Base-by-base conservation (phyloP, 2,113 vertebrate species). In the Podarcis muralis region DNA sequence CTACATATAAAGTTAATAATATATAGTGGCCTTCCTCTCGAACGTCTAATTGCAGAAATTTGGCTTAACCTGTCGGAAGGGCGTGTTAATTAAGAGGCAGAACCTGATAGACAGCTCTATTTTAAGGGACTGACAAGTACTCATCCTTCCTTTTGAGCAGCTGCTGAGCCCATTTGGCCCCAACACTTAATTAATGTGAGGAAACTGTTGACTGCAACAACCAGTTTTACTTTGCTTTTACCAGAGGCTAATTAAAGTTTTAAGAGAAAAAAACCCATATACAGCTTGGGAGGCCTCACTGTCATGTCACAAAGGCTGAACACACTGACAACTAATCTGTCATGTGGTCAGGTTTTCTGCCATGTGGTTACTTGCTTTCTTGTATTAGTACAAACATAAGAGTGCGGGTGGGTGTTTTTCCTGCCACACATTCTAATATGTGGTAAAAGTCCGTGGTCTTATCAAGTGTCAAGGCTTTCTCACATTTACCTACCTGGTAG, bases 31-130 rank as follows among this genome's bases (percentile, higher is more conserved):
- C 95, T 94, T 96, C 93, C 95, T 93, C 91, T 93, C 95, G 95
- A 96, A 97, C 96, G 94, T 92, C 93, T 95, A 96, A 89, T 96
- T 95, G 94, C 94, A 95, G 86, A 92, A 92, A 96, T 94, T 93
- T 90, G 93, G 93, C 92, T 93, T 92, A 91, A 93, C 90, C 87
- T 79, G 76, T 93, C 90, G 82, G 76, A 74, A 84, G 93, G 81
- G 93, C 91, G 95, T 94, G 95, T 95, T 92, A 81, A 82, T 92
- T 79, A 96, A 94, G 97, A 96, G 96, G 97, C 93, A 92, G 23
- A 95, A 96, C 97, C 93, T 94, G 97, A 97, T 95, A 83, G 92
- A 94, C 92, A 48, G 88, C 94, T 97, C 96, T 97, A 96, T 97
- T 97, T 97, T 97, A 96, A 94, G 95, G 89, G 90, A 91, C 97